Evolutionary conservation across 2,797 vertebrate genomes (phyloP), one percentile per base, ranked within the genome.

Genomic region (Natrix natrix): DNA sequence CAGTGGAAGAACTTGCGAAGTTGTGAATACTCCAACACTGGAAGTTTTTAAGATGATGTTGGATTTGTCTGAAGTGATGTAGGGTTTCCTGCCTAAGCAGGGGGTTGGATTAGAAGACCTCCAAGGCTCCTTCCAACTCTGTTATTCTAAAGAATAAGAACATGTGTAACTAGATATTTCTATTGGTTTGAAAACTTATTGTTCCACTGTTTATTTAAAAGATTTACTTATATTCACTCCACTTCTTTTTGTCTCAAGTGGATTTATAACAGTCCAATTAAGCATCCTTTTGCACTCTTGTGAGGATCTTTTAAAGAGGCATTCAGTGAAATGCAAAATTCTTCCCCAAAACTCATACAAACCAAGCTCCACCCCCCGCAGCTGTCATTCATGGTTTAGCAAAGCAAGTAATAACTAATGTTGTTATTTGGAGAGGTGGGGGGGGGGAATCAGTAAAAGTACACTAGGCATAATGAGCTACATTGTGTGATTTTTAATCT

Each of bases 391-490:
- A n/a, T 90, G 93, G 43, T n/a, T 43, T 60, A 88, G 66, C 66
- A 92, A 93, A 94, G 43, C 13, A 95, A 56, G 59, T 92, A 96
- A 92, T 94, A 94, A 91, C 48, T 91, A 78, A 78, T 4, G 8
- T 78, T 78, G 20, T 11, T 78, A 48, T 78, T 24, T 24, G 37
- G 66, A 11, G 37, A 43, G 28, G n/a, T 24, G 37, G 66, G 5
- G 37, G 22, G 28, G n/a, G 63, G 69, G 78, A 95, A 4, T 91
- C 91, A 94, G 94, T 93, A 94, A 94, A 95, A 94, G 93, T 95
- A 93, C n/a, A 89, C 26, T 91, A 78, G 61, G 87, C 91, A 89
- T 96, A 97, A 97, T 95, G 90, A 96, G 87, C 24, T 94, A 90
- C 94, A 91, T 92, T 94, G 78, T 94, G 78, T 6, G 0, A 37